These are phyloP conservation scores for Cylas formicarius DNA, from an alignment of 1,140 invertebrate species.

Conservation along the genomic window DNA sequence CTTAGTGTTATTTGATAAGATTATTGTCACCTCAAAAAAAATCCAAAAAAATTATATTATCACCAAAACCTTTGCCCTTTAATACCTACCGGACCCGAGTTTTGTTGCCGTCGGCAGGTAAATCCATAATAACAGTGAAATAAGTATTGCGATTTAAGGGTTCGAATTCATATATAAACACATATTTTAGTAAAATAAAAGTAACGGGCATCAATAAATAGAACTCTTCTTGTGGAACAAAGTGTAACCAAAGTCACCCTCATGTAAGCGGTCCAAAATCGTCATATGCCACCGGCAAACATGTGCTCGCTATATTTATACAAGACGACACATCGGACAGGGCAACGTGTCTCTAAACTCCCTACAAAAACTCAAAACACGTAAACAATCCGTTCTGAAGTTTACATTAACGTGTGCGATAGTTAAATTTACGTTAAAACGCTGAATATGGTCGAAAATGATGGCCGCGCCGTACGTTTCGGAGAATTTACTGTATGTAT, in stretches of 20 bases:
- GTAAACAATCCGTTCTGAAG: constrained; percentile 33
- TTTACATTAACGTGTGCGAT: constrained; percentile 23
- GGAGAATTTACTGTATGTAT: constrained; percentile 16
- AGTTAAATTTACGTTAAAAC: constrained; percentile 11
- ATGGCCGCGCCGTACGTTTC: constrained; percentile 12
- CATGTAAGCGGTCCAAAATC: constrained; percentile 14
- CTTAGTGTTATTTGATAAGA: no score
- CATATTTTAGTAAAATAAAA: no score
- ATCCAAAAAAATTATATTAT: no score
- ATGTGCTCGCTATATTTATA: constrained; percentile 37
- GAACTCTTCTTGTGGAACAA: constrained; percentile 11
- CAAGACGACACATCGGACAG: constrained; percentile 29
- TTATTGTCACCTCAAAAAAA: no score
- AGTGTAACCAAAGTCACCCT: constrained; percentile 9
- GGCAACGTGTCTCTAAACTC: constrained; percentile 29
- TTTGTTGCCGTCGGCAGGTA: no score
- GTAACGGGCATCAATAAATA: no score
- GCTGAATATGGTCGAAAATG: constrained; percentile 22
- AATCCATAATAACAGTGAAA: no score
- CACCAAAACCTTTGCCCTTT: no score
- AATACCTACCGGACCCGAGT: no score
- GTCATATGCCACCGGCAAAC: constrained; percentile 25
- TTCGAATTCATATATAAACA: no score
- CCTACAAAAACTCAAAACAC: constrained; percentile 31
- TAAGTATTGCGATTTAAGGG: no score